These are phyloP conservation scores for Byasa hedistus DNA, from an alignment of 2,888 invertebrate genomes.

Conservation along the genomic window DNA sequence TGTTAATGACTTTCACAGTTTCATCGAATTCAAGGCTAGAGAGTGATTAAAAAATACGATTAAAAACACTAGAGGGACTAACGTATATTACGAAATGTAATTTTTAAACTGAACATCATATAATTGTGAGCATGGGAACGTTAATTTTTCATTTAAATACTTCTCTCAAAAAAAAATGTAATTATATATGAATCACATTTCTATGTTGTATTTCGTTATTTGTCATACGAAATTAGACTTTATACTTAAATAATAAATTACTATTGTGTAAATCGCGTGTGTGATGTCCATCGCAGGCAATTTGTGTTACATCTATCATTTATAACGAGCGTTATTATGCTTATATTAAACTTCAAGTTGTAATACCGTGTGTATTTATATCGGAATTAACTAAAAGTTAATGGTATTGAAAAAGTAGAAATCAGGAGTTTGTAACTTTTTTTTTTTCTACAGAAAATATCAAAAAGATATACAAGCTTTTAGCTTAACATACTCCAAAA, in stretches of 20 bases:
- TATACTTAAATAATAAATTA: slow-evolving; percentile 1
- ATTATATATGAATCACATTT: not conserved
- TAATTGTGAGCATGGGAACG: not conserved
- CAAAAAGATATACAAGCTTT: too few species aligned
- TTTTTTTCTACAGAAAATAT: too few species aligned
- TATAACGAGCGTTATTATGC: slow-evolving; percentile 53
- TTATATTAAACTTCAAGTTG: slow-evolving; percentile 43
- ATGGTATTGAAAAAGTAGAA: slow-evolving; percentile 33
- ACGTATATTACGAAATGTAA: not conserved
- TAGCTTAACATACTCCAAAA: too few species aligned
- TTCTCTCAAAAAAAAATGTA: too few species aligned
- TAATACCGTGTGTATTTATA: slow-evolving; percentile 47
- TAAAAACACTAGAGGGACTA: too few species aligned
- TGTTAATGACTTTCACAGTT: too few species aligned
- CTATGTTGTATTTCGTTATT: slow-evolving; percentile 1
- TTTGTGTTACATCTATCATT: slow-evolving; percentile 59
- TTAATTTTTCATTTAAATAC: slow-evolving; percentile 5
- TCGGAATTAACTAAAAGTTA: slow-evolving; percentile 42
- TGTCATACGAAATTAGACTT: slow-evolving; percentile 1
- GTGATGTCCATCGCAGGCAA: slow-evolving; percentile 35
- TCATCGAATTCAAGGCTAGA: too few species aligned
- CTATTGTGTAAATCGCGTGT: too few species aligned
- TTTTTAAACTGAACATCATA: not conserved
- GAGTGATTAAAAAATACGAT: too few species aligned
- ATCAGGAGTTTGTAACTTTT: too few species aligned